Evolutionary conservation across 2,797 vertebrate genomes (phyloP).

Genomic region (Nannoperca australis): DNA sequence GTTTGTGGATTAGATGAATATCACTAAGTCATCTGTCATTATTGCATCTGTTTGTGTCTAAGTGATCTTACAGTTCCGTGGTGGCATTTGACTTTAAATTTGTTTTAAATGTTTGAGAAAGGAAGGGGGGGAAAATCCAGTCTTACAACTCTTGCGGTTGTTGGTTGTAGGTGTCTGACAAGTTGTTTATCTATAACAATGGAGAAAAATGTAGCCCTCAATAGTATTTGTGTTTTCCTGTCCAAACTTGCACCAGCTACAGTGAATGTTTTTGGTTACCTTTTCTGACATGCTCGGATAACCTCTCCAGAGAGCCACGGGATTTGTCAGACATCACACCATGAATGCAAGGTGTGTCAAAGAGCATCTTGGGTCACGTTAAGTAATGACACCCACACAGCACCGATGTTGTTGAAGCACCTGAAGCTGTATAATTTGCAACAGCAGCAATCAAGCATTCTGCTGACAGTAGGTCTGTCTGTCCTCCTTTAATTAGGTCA

Average conservation of each 20-base stretch:
- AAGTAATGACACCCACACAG: constrained; percentile 37
- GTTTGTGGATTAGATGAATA: constrained; percentile 49
- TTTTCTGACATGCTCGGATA: constrained; percentile 26
- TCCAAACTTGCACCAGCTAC: constrained; percentile 7
- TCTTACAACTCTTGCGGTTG: background rate
- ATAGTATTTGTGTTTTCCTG: constrained; percentile 19
- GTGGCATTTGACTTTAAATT: background rate
- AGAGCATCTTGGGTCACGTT: constrained; percentile 57
- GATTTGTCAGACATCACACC: constrained; percentile 35
- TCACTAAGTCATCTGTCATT: constrained; percentile 49
- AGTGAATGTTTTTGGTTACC: constrained; percentile 25
- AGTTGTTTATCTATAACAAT: constrained; percentile 17
- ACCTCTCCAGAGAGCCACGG: constrained; percentile 30
- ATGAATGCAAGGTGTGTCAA: constrained; percentile 37
- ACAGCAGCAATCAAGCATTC: constrained; percentile 59
- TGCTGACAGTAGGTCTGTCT: constrained; percentile 69
- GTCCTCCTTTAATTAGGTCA: constrained; percentile 76
- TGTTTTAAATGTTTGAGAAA: constrained; percentile 9
- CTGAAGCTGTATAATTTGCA: constrained; percentile 61
- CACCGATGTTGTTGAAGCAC: constrained; percentile 47
- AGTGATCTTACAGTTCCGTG: constrained; percentile 9
- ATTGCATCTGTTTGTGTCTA: constrained; percentile 32
- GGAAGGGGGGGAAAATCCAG: background rate
- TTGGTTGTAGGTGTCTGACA: background rate
- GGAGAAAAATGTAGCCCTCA: constrained; percentile 13